phyloP scores from a whole-genome alignment of 2,113 vertebrate species.

The Tragelaphus strepsiceros region DNA sequence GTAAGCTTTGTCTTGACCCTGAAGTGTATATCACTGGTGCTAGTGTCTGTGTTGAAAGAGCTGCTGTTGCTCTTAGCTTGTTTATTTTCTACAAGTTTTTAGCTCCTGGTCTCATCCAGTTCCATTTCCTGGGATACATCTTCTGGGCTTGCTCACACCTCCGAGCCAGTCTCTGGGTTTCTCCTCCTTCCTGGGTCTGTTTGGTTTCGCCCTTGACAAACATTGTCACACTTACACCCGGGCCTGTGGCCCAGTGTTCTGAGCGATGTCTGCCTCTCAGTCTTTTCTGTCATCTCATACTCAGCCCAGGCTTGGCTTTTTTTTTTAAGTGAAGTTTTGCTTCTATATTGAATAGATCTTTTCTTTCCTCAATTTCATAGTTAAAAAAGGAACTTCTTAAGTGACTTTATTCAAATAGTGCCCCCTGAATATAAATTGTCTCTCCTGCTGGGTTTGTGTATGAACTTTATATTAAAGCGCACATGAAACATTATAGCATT shows the following conservation, averaged over 20 bases:
- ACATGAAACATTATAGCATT: neutral
- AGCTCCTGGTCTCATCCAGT: neutral
- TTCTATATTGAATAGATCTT: neutral
- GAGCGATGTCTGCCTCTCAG: neutral
- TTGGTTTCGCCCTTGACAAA: slow-evolving; percentile 23
- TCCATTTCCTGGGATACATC: neutral
- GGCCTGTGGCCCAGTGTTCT: neutral
- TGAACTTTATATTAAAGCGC: neutral
- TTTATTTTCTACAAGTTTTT: neutral
- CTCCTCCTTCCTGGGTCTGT: neutral
- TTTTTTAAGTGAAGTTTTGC: neutral
- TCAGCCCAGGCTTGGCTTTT: neutral
- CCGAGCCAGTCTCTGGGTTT: neutral
- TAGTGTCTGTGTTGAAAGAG: neutral
- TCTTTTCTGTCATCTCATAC: neutral
- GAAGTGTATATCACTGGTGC: neutral
- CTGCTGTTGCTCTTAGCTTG: neutral
- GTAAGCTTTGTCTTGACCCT: neutral
- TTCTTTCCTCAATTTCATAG: neutral
- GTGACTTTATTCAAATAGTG: neutral
- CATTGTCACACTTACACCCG: neutral
- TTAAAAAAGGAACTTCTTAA: neutral
- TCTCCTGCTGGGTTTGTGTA: neutral
- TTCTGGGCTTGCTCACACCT: neutral
- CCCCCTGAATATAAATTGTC: neutral